Base-by-base conservation (phyloP, 2,888 invertebrate genomes). In the Stenoptilia bipunctidactyla region DNA sequence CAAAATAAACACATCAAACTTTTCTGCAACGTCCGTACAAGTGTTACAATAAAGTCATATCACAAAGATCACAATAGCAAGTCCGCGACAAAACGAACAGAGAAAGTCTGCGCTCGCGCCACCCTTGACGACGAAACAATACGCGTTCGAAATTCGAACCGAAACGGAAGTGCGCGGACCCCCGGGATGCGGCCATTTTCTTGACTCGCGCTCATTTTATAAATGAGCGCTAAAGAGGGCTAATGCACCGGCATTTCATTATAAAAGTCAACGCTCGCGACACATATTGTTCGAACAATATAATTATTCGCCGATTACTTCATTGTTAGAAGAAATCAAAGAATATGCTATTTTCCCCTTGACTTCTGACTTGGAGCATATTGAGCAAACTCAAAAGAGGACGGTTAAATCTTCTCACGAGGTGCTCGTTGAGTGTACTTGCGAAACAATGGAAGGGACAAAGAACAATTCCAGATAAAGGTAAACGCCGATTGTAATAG, bases 371-470 rank as follows among this genome's bases (percentile, higher is more conserved):
- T 76, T 49, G 61, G 55, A 67, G 55, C 71, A 61, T 74, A 74
- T 75, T 76, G 73, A 63, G 53, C 58, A 53, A 56, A 58, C 55
- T 73, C 65, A 68, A 69, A 70, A 55, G 61, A 66, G 66, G 70
- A 80, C 83, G 82, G 83, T 83, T 83, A 75, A 77, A 79, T 70
- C 62, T 82, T 83, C 83, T 80, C 83, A 83, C 80, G 79, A 62
- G 52, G 63, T 59, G 54, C 49, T 68, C 3, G 20, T 2, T 12
- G 30, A 30, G 30, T 30, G 30, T 9, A n/a, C 30, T 9, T n/a
- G 30, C 30, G 30, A 12, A 30, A 30, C n/a, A 8, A 30, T 30
- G 4, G 30, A 30, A 30, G 3, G 30, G 12, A 30, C n/a, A n/a
- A 10, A 30, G 30, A 30, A 30, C 30, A 30, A 30, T 30, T n/a